phyloP scores from a whole-genome alignment of 2,113 vertebrate genomes.

The Sula dactylatra region DNA sequence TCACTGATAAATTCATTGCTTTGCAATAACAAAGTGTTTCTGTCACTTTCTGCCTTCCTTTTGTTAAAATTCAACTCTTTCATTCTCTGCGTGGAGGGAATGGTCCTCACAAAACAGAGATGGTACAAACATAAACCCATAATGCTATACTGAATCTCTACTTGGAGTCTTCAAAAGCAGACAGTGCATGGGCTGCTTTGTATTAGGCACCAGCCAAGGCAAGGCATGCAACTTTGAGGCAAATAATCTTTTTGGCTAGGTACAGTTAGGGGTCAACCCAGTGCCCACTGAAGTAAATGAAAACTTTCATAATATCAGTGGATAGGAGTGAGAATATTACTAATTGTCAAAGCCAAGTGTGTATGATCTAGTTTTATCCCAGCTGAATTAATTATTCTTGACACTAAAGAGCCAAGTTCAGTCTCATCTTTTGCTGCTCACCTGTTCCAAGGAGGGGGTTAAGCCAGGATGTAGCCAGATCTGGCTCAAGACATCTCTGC shows the following conservation, averaged over 20 bases:
- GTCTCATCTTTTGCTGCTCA: not conserved
- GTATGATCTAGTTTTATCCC: not conserved
- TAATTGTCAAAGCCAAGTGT: not conserved
- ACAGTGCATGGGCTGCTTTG: not conserved
- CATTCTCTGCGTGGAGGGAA: not conserved
- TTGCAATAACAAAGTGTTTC: not conserved
- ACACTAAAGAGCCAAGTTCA: not conserved
- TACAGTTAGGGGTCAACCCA: not conserved
- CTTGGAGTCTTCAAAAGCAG: not conserved
- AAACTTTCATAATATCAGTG: not conserved
- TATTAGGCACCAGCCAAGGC: not conserved
- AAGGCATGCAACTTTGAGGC: not conserved
- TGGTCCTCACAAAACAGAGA: not conserved
- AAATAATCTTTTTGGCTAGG: not conserved
- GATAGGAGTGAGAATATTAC: not conserved
- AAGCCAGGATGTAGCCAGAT: not conserved
- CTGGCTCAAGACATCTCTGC: not conserved
- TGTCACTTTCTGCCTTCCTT: not conserved
- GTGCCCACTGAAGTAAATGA: not conserved
- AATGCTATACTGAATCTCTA: not conserved
- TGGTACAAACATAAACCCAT: not conserved
- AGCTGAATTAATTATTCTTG: not conserved
- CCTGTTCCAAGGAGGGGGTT: not conserved
- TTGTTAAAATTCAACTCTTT: not conserved
- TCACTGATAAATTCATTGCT: not conserved